Evolutionary conservation across 1,140 invertebrate species (phyloP), one percentile per base, ranked within the genome.

Genomic region (Sinella curviseta): DNA sequence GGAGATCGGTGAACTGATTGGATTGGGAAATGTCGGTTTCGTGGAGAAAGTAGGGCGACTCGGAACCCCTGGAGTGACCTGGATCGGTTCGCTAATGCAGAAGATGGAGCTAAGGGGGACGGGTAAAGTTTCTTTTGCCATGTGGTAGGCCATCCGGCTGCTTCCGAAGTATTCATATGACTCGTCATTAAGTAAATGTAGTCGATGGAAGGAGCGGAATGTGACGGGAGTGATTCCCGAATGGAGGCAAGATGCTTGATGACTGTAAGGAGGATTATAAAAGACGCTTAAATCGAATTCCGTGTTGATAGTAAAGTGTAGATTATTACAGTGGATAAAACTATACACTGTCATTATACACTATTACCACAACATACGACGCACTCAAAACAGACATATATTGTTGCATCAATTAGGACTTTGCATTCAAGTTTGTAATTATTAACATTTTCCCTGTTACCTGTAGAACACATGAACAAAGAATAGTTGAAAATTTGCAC

Each of bases 121-220:
- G 0, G 93, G 93, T 87, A 97, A 97, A 8, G 87, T 85, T 0
- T 89, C 89, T 0, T 90, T 85, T 33, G 91, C 87, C 87, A 98
- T 91, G 85, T 98, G 95, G 85, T 94, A 97, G 0, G 96, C 92
- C 79, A 97, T 88, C 67, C 94, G 88, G 86, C 94, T 94, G 0
- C 96, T 98, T 8, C 96, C 97, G 83, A 98, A 97, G 84, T 97
- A 98, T 86, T 97, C 96, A 86, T 94, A 96, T 0, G 94, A 89
- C 89, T 99, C 97, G 0, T 96, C 96, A 86, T 97, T 95, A 97
- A 97, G 12, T 97, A 86, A 0, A 98, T 89, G 85, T 97, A 97
- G 65, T 77, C 70, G 28, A 82, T 39, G 30, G 75, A 26, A 26
- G 20, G 39, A 20, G 20, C 8, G 20, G 39, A 20, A 48, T 8